Evolutionary conservation across 2,113 vertebrate species (phyloP).

Genomic region (Salvelinus alpinus): DNA sequence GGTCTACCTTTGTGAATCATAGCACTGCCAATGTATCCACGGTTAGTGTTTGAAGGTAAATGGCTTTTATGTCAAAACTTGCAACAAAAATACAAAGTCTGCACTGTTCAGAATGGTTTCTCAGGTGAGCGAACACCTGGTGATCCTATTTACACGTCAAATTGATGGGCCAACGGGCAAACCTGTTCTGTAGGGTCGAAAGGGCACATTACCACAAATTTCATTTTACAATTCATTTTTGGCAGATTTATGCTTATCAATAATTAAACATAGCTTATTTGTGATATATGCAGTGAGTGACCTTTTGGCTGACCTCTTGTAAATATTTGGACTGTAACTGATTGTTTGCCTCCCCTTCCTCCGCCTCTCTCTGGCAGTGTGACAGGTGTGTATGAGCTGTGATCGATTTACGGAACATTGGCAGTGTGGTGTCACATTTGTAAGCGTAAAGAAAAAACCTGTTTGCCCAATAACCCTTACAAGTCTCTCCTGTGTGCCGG

Average conservation of each 20-base stretch:
- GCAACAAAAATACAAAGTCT: too few relatives aligned
- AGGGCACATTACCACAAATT: neutral
- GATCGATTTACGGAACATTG: constrained; percentile 37
- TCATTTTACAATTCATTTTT: neutral
- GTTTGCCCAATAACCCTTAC: constrained; percentile 10
- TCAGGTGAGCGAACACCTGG: neutral
- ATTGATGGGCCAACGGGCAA: neutral
- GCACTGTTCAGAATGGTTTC: too few relatives aligned
- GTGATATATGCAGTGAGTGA: neutral
- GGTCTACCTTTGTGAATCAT: neutral
- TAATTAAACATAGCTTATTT: neutral
- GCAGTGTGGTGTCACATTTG: constrained; percentile 28
- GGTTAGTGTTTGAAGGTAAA: neutral
- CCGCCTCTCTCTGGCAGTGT: neutral
- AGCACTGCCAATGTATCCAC: neutral
- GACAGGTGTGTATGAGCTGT: neutral
- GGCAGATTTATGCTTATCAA: constrained; percentile 1
- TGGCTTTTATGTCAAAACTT: too few relatives aligned
- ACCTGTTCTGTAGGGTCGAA: neutral
- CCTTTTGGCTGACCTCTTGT: neutral
- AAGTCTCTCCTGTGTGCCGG: constrained; percentile 1
- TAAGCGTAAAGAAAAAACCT: constrained; percentile 33
- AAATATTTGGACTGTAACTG: constrained; percentile 6
- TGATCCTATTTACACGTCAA: neutral
- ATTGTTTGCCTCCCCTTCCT: neutral